Base-by-base conservation (phyloP, 2,113 vertebrate genomes). In the Rhinopomastus cyanomelas region DNA sequence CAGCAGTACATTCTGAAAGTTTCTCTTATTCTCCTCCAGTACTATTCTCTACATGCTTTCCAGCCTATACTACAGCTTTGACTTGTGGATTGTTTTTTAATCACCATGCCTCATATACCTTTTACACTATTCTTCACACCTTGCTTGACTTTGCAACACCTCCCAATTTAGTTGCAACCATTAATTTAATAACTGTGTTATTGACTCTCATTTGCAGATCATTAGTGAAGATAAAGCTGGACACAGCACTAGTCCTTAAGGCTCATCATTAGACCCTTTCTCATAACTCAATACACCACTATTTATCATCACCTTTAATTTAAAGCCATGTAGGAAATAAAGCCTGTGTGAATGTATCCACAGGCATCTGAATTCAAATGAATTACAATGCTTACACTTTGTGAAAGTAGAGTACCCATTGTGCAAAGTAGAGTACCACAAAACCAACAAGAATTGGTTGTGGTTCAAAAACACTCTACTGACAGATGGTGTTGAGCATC, bases 181-280 rank as follows among this genome's bases (percentile, higher is more conserved):
- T 93, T 93, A 89, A 87, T 93, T 93, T 91, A 92, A 95, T 95
- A 94, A 91, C 85, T 71, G 18, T 85, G 55, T 56, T 94, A 89
- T 93, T 96, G 91, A 91, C 67, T 83, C 75, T 82, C 76, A 77
- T 92, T 93, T 95, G 71, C 23, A 91, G 79, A 87, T 96, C 78
- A 87, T 91, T 85, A 94, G 34, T 77, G 89, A 89, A 89, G 82
- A 77, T 71, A 89, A 92, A 93, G 52, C 52, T 87, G 64, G 37
- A 76, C 51, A 16, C 26, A 59, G 5, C 4, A 2, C 34, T 48
- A 82, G 75, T 92, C 67, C 81, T 94, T 77, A 87, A 96, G 85
- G 64, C 67, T 92, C 2, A 0, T 73, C 85, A 89, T 94, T 89
- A 76, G 59, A 88, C 51, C 81, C 37, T 61, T 94, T 76, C 81